Conservation (phyloP, 1,140 invertebrate species). For the Drosophila lacteicornis region DNA sequence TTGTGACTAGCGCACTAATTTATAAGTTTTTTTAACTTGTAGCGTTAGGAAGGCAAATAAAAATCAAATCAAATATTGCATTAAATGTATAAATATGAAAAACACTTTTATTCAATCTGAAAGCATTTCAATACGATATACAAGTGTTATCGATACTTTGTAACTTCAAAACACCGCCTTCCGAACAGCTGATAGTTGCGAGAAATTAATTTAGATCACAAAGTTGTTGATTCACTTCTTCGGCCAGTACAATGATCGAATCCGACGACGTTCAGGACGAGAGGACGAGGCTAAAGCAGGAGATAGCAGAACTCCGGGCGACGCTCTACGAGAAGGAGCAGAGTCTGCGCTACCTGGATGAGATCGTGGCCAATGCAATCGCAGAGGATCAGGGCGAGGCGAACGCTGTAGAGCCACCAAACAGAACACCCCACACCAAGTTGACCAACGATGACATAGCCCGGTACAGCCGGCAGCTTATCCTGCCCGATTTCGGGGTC, state of each 20-base stretch:
- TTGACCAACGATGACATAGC: conserved; percentile 89
- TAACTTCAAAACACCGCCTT: neutral
- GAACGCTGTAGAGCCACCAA: neutral
- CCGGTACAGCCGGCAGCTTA: conserved; percentile 95
- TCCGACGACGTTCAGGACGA: conserved; percentile 22
- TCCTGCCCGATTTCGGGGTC: conserved; percentile 90
- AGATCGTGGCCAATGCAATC: neutral
- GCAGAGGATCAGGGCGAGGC: neutral
- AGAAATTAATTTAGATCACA: conserved; percentile 3
- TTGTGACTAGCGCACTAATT: no score
- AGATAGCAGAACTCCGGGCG: conserved; percentile 48
- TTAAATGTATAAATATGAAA: no score
- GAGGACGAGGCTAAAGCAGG: conserved; percentile 29
- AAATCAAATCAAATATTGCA: no score
- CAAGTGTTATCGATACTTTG: neutral
- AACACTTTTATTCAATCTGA: no score
- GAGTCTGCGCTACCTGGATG: conserved; percentile 42
- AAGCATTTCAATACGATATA: neutral
- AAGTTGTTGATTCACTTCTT: neutral
- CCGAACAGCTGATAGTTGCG: conserved; percentile 16
- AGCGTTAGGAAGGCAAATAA: no score
- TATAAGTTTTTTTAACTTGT: no score
- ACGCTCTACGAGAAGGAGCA: conserved; percentile 51
- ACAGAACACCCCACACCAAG: neutral
- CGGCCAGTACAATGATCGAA: conserved; percentile 15